These are phyloP conservation scores for Caenorhabditis brenneri DNA, from an alignment of 1,140 invertebrate genomes.

Conservation along the genomic window DNA sequence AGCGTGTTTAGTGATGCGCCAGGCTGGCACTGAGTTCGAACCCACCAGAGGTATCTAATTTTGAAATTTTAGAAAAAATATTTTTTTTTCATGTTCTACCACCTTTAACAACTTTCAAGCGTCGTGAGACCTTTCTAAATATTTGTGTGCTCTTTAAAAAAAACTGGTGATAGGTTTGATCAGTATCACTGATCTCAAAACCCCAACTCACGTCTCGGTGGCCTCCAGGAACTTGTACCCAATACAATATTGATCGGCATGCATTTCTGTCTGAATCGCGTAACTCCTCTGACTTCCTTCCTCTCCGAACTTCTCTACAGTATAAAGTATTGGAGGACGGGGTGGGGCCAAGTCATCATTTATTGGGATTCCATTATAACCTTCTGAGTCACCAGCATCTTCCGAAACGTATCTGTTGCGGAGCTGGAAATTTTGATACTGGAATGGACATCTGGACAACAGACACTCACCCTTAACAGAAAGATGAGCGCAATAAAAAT, in stretches of 20 bases:
- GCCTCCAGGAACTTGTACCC: not conserved
- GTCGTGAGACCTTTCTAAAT: too few species aligned
- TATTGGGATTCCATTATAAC: too few species aligned
- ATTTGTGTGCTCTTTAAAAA: not conserved
- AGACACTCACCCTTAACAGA: not conserved
- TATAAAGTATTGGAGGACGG: not conserved
- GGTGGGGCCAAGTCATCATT: too few species aligned
- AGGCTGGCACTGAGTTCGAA: too few species aligned
- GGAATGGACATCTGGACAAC: not conserved
- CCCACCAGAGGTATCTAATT: too few species aligned
- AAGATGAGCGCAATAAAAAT: not conserved
- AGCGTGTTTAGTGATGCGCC: too few species aligned
- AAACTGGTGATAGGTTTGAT: too few species aligned
- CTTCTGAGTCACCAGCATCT: too few species aligned
- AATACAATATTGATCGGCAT: not conserved
- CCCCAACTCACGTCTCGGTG: not conserved
- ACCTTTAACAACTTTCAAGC: too few species aligned
- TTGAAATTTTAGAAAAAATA: too few species aligned
- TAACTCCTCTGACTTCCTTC: not conserved
- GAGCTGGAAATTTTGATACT: not conserved
- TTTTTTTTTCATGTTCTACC: too few species aligned
- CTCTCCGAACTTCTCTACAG: not conserved
- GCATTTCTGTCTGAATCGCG: not conserved
- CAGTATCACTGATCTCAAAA: too few species aligned
- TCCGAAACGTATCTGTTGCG: not conserved